Evolutionary conservation across 1,140 invertebrate species (phyloP), one percentile per base, ranked within the genome.

Genomic region (Drosophila trapezifrons): DNA sequence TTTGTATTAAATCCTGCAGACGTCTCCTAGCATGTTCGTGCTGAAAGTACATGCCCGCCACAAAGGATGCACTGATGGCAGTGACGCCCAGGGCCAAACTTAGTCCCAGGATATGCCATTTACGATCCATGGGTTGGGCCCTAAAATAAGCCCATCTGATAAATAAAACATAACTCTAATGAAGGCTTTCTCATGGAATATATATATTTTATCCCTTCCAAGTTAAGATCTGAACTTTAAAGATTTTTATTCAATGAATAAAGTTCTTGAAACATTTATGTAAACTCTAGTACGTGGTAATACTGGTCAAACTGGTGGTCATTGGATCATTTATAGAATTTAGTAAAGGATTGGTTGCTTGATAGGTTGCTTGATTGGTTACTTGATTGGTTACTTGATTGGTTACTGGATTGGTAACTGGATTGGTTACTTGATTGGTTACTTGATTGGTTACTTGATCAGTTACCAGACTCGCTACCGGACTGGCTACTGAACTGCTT

Each of bases 21-120:
- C 56, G 49, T 10, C 57, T 59, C 6, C 29, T 58, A 13, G 85
- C 73, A 56, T 85, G 56, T 0, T 15, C n/a, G 25, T 90, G 85
- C n/a, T 89, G 85, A 35, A 81, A 73, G 32, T 90, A 85, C 35
- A 67, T 42, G 5, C 85, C 85, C 27, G 71, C 79, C 47, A 76
- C 46, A 54, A 90, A 90, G 27, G 73, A 75, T 9, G 29, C 17
- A 52, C 56, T 17, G 15, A 69, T 12, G 3, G 66, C 54, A 12
- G 64, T 51, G 27, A 69, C 20, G 12, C 55, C 66, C n/a, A 90
- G 54, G 27, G 60, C 45, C 3, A 83, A n/a, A 8, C 52, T 22
- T 12, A 89, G 32, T 13, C 29, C 66, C 29, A 84, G 25, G 17
- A 82, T 12, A 3, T 63, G 67, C 84, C 80, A 89, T 38, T 45